phyloP scores from a whole-genome alignment of 2,797 vertebrate genomes.

The Anas bernieri region DNA sequence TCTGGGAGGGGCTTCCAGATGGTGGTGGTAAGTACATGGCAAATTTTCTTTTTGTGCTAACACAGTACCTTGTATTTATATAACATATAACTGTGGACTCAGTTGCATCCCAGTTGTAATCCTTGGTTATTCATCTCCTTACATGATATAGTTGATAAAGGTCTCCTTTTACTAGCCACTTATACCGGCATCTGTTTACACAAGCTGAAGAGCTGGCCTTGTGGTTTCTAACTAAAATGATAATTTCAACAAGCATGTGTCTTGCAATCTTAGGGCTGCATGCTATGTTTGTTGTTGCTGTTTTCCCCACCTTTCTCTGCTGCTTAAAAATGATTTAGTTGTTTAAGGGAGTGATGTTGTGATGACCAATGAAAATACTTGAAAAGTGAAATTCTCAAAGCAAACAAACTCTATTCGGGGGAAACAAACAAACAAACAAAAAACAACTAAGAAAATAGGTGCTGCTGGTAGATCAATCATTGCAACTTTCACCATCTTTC shows the following conservation, averaged over 20 bases:
- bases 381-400: not conserved
- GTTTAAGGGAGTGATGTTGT: not conserved
- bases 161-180: not conserved
- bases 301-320: not conserved
- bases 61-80: not conserved
- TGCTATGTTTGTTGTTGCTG: not conserved
- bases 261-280: not conserved
- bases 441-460: fast-evolving
- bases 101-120: not conserved
- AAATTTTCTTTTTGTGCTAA: not conserved
- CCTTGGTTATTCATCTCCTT: not conserved
- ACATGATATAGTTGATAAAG: not conserved
- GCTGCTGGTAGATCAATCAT: not conserved
- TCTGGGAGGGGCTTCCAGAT: not conserved
- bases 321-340: not conserved
- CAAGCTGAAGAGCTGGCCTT: not conserved
- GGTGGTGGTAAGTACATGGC: not conserved
- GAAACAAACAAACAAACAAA: too few relatives aligned
- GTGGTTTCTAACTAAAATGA: not conserved
- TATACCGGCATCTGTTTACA: not conserved
- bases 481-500: not conserved
- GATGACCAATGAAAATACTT: not conserved
- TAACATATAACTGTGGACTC: too few relatives aligned
- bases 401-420: fast-evolving
- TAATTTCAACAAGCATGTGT: not conserved